Percentiles rank a stretch among this genome's conserved stretches.
These are phyloP conservation scores for Pseudococcus jackbeardsleyi DNA, from an alignment of 2,888 invertebrate species.

Conservation along the genomic window DNA sequence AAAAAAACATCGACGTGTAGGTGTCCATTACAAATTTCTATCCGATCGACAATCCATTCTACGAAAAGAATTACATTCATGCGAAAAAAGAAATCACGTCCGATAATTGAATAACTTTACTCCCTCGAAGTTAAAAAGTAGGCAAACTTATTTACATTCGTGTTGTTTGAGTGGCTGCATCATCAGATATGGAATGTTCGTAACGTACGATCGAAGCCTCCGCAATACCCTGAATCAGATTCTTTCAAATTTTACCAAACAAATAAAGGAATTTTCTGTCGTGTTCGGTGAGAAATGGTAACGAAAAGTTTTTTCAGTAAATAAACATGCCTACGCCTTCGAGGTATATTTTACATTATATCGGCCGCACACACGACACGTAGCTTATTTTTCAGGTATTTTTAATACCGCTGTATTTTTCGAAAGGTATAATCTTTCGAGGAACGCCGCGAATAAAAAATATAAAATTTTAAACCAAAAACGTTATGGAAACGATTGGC, in stretches of 20 bases:
- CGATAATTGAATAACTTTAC: constrained; percentile 16
- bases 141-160: neutral
- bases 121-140: neutral
- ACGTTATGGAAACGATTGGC: too few relatives aligned
- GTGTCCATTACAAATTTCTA: too few relatives aligned
- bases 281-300: neutral
- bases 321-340: neutral
- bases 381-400: neutral
- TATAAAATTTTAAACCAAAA: too few relatives aligned
- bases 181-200: neutral
- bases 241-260: neutral
- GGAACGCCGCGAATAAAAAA: neutral
- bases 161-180: neutral
- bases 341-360: neutral
- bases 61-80: neutral
- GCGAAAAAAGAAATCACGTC: neutral
- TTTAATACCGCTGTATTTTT: neutral
- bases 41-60: too few relatives aligned
- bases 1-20: too few relatives aligned
- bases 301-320: neutral
- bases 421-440: neutral
- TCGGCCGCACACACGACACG: neutral
- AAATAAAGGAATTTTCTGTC: neutral
- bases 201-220: neutral
- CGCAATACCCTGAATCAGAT: neutral